Conservation (phyloP, 2,888 invertebrate genomes). For the Xylocampa areola region DNA sequence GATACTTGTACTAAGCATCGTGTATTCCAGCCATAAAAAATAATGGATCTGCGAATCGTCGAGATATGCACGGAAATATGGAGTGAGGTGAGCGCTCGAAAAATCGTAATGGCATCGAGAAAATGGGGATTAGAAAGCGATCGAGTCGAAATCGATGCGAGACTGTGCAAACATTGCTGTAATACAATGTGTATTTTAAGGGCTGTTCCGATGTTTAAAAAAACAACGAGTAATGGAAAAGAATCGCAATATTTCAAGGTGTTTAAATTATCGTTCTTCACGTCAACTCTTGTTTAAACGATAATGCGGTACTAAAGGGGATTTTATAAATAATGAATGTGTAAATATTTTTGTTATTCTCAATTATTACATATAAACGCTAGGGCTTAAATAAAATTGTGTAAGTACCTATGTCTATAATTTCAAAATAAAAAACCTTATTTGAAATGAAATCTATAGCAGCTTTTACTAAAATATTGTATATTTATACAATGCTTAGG, state of each 20-base stretch:
- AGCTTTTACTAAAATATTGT: too few relatives aligned
- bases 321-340: background rate
- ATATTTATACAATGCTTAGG: too few relatives aligned
- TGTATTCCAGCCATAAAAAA: constrained; percentile 89
- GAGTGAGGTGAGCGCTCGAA: constrained; percentile 86
- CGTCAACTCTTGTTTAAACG: background rate
- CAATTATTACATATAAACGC: constrained; percentile 6
- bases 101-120: constrained; percentile 88
- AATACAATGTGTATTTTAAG: constrained; percentile 60
- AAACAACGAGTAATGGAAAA: constrained; percentile 57
- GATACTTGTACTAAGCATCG: constrained; percentile 82
- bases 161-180: constrained; percentile 76
- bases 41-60: constrained; percentile 89
- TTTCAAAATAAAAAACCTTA: too few relatives aligned
- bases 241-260: constrained; percentile 42
- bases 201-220: constrained; percentile 58
- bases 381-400: too few relatives aligned
- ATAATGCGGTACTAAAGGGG: background rate
- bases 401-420: too few relatives aligned
- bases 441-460: too few relatives aligned
- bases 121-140: constrained; percentile 89
- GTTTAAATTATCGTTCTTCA: constrained; percentile 1
- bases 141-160: constrained; percentile 85
- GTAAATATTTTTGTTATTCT: constrained; percentile 2
- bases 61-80: constrained; percentile 89